Evolutionary conservation across 1,140 invertebrate species (phyloP).

Genomic region (Bombus pyrosoma): DNA sequence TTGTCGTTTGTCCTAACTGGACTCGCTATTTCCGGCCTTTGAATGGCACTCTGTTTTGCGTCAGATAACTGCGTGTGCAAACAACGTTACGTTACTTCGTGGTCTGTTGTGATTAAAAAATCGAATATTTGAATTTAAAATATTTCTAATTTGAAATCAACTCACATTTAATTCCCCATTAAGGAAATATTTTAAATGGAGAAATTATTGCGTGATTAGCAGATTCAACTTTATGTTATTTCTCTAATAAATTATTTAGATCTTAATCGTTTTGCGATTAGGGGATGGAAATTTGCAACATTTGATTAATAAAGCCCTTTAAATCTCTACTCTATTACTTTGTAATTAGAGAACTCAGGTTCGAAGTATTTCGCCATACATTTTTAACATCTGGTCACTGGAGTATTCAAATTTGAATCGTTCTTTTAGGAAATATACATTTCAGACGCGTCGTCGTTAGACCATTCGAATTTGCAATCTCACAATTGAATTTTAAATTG

Average conservation of each 20-base stretch:
- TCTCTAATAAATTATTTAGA: too few relatives aligned
- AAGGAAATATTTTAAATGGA: too few relatives aligned
- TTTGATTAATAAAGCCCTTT: background rate
- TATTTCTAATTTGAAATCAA: too few relatives aligned
- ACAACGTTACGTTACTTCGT: background rate
- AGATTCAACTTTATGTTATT: too few relatives aligned
- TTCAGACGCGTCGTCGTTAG: background rate
- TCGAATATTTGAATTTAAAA: background rate
- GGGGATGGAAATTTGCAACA: background rate
- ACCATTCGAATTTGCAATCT: background rate
- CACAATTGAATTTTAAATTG: background rate
- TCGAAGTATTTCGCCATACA: too few relatives aligned
- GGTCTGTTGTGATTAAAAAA: background rate
- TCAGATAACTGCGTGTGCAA: background rate
- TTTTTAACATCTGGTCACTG: background rate
- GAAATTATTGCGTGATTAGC: too few relatives aligned
- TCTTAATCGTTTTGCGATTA: background rate
- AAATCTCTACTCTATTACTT: too few relatives aligned
- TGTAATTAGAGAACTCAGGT: too few relatives aligned
- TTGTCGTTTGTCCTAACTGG: background rate
- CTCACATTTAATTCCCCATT: too few relatives aligned
- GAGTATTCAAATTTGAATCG: background rate
- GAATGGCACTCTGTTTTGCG: background rate
- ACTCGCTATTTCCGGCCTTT: conserved; percentile 19
- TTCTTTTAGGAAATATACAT: background rate